phyloP scores from a whole-genome alignment of 2,113 vertebrate genomes.

The Athene cunicularia region DNA sequence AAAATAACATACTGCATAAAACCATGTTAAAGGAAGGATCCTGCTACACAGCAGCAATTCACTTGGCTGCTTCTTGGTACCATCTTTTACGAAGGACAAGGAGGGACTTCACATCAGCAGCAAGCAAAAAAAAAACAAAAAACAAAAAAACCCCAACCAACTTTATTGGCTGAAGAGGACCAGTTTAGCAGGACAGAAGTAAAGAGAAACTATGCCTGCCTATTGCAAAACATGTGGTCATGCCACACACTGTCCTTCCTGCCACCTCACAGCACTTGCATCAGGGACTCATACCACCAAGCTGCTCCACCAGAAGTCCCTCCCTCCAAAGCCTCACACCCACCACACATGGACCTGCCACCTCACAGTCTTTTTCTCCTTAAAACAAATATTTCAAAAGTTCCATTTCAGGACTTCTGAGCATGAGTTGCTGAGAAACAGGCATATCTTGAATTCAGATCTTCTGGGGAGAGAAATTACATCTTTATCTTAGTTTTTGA shows the following conservation, averaged over 20 bases:
- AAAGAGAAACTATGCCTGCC: background rate
- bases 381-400: background rate
- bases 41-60: background rate
- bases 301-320: background rate
- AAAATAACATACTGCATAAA: background rate
- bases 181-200: background rate
- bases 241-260: background rate
- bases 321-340: background rate
- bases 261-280: background rate
- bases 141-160: no score
- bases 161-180: fast-evolving
- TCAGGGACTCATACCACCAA: fast-evolving
- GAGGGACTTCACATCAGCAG: background rate
- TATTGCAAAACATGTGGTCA: fast-evolving
- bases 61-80: background rate
- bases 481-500: background rate
- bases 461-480: background rate
- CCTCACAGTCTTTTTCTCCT: background rate
- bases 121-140: fast-evolving
- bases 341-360: background rate
- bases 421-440: background rate
- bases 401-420: background rate
- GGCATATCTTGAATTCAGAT: fast-evolving
- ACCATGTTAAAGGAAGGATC: background rate
- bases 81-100: background rate